Evolutionary conservation across 2,113 vertebrate species (phyloP).

Genomic region (Passer domesticus): DNA sequence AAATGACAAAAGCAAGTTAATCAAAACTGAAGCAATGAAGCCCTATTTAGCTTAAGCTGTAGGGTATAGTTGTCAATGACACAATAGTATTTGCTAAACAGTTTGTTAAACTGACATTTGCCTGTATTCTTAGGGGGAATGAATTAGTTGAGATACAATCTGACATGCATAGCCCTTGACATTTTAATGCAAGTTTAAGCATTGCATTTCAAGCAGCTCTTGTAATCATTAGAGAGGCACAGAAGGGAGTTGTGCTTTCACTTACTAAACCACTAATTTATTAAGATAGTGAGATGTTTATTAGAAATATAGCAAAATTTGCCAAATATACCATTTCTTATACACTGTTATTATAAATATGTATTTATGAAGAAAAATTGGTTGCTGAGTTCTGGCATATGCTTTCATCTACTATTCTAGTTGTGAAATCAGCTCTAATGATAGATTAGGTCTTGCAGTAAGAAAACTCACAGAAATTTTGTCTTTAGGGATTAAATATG

Average conservation of each 20-base stretch:
- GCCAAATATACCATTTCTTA: background rate
- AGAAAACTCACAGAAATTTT: background rate
- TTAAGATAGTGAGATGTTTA: slow-evolving; percentile 36
- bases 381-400: background rate
- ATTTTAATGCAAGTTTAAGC: slow-evolving; percentile 72
- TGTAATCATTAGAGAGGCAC: slow-evolving; percentile 52
- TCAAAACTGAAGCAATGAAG: slow-evolving; percentile 26
- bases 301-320: slow-evolving; percentile 42
- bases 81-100: slow-evolving; percentile 69
- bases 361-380: background rate
- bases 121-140: slow-evolving; percentile 63
- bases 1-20: slow-evolving; percentile 44
- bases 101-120: slow-evolving; percentile 71
- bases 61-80: slow-evolving; percentile 55
- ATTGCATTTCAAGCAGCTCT: slow-evolving; percentile 65
- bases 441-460: background rate
- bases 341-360: background rate
- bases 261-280: slow-evolving; percentile 55
- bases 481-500: background rate
- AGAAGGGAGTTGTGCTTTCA: slow-evolving; percentile 37
- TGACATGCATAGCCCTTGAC: slow-evolving; percentile 68
- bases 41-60: slow-evolving; percentile 48
- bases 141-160: slow-evolving; percentile 63
- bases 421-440: background rate
- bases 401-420: background rate